Percentiles rank a stretch among this genome's conserved stretches.
Evolutionary conservation across 2,113 vertebrate species (phyloP).

Genomic region (Ciconia stormi): DNA sequence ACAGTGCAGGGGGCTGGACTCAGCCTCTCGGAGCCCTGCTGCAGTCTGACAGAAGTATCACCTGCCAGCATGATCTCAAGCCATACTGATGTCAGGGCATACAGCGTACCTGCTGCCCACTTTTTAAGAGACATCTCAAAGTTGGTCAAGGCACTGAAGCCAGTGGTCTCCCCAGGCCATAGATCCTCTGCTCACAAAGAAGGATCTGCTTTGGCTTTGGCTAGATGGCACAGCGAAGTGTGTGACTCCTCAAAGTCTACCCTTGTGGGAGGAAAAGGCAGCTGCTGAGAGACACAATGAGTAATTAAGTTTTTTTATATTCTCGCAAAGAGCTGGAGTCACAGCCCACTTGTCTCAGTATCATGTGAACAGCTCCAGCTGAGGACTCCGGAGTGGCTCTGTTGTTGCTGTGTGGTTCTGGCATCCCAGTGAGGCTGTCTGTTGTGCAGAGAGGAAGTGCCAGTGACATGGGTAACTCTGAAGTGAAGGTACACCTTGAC

Average conservation of each 20-base stretch:
- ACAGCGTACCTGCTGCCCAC: background rate
- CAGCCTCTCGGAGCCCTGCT: background rate
- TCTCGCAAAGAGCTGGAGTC: background rate
- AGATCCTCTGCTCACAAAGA: background rate
- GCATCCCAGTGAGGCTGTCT: rapidly evolving
- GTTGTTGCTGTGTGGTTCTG: background rate
- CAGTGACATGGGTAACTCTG: background rate
- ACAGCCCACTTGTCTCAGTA: background rate
- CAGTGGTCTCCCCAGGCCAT: background rate
- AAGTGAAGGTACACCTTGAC: background rate
- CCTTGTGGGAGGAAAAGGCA: background rate
- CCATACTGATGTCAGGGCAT: background rate
- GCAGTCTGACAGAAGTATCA: background rate
- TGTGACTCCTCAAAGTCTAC: background rate
- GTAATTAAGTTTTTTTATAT: background rate
- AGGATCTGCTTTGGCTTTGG: background rate
- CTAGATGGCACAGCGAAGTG: background rate
- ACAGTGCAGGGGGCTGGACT: too few species aligned
- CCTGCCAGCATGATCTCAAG: background rate
- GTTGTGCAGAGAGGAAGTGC: background rate
- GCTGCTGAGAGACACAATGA: background rate
- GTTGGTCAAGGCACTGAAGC: background rate
- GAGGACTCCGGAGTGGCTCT: background rate
- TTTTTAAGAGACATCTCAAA: background rate
- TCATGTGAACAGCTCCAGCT: background rate